Evolutionary conservation across 2,888 invertebrate genomes (phyloP), one percentile per base, ranked within the genome.

Genomic region (Magallana nippona): DNA sequence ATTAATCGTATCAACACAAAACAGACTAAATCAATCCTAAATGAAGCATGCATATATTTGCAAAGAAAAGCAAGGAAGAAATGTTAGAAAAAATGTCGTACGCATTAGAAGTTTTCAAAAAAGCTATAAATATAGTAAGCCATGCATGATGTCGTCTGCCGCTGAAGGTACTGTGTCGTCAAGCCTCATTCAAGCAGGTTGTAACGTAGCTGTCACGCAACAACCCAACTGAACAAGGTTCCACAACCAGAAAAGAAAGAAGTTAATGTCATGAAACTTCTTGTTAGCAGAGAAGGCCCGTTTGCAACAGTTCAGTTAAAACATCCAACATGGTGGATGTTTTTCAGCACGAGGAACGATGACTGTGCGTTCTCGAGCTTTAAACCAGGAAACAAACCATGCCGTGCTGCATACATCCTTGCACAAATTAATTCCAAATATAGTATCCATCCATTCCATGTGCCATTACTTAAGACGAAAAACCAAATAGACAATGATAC

Each of bases 141-240:
- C 71, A 71, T 71, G 71, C 71, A 71, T 71, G 71, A 22, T 71
- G 71, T 71, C 71, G 27, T 71, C 71, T 71, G 71, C 71, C 71
- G 71, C 71, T 71, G 71, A 71, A 32, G 71, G 71, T 71, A 71
- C 71, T 71, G 71, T 15, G 71, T 71, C 84, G 84, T 80, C 27
- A 63, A 82, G 79, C 84, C 84, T 84, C 84, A 84, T 84, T 84
- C 84, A 84, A 84, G 84, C 84, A 84, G 84, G 84, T 84, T 84
- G 84, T 84, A 82, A 82, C 84, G 83, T 82, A 55, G 19, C 27
- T 56, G n/a, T 55, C 55, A 55, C 22, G 84, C 77, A 82, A 84
- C 84, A 84, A 82, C 84, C 84, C 63, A 80, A 55, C 82, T 84
- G 84, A 84, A 84, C 82, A 79, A 84, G 82, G 82, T 57, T 77